Percentiles rank a stretch among this genome's conserved stretches.
Conservation (phyloP, 2,797 vertebrate genomes). For the Novumbra hubbsi region DNA sequence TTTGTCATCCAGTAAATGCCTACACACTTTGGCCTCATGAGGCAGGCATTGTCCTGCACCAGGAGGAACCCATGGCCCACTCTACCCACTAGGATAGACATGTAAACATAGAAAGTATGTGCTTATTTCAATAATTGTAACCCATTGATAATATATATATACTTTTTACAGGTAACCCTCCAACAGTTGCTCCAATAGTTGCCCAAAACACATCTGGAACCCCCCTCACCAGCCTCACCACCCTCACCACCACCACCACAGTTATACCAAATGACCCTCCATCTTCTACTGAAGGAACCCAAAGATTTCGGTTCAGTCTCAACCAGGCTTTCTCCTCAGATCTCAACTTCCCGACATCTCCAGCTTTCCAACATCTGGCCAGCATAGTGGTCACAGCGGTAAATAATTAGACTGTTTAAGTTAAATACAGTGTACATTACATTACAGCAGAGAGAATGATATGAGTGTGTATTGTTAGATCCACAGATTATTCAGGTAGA, state of each 20-base stretch:
- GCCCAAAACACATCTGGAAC: too few species aligned
- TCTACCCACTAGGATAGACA: too few species aligned
- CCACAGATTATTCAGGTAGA: neutral
- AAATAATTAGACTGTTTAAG: neutral
- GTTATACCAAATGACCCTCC: slow-evolving; percentile 1
- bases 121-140: too few species aligned
- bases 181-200: too few species aligned
- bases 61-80: too few species aligned
- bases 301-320: neutral
- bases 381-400: neutral
- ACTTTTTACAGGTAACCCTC: neutral
- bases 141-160: too few species aligned
- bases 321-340: neutral
- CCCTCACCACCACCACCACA: slow-evolving; percentile 1
- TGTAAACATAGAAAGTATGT: too few species aligned
- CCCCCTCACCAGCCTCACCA: neutral
- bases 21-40: too few species aligned
- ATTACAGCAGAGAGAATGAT: neutral
- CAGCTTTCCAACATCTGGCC: neutral
- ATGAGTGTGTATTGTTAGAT: neutral
- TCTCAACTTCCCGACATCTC: neutral
- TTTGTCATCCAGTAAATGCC: too few species aligned
- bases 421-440: neutral
- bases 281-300: neutral
- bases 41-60: too few species aligned